A percentile compares a stretch with the other conserved stretches of the same genome.
Evolutionary conservation across 2,797 vertebrate species (phyloP).

Genomic region (Toxotes lorentzi): DNA sequence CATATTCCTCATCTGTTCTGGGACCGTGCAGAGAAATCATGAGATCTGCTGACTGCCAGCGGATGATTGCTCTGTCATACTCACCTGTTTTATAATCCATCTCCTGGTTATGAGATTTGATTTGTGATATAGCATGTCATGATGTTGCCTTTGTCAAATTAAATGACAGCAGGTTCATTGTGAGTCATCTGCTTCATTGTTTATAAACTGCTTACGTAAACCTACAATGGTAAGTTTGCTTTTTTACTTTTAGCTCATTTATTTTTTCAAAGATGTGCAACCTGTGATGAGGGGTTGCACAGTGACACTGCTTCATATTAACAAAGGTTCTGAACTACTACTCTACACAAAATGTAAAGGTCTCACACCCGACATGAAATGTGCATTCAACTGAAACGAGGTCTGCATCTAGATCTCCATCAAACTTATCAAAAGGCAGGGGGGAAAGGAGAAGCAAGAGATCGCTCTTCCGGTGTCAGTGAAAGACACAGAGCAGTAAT

Average conservation of each 20-base stretch:
- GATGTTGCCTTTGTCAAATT: background rate
- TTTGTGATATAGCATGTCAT: constrained; percentile 1
- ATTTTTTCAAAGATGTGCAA: background rate
- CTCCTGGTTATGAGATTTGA: constrained; percentile 15
- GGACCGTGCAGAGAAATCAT: constrained; percentile 23
- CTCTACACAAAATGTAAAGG: background rate
- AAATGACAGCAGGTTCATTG: background rate
- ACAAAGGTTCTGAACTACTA: background rate
- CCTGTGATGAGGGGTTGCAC: background rate
- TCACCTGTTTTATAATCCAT: constrained; percentile 10
- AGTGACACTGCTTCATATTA: no score
- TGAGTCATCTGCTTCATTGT: no score
- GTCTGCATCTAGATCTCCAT: background rate
- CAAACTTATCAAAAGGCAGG: constrained; percentile 15
- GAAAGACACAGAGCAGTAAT: constrained; percentile 41
- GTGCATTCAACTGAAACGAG: background rate
- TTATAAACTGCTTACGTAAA: no score
- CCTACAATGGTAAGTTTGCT: no score
- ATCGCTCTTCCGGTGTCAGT: constrained; percentile 20
- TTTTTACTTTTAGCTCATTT: no score
- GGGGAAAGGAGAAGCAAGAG: constrained; percentile 7
- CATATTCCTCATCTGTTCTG: constrained; percentile 5
- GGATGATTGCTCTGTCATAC: constrained; percentile 5
- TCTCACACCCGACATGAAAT: background rate
- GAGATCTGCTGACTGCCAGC: constrained; percentile 26